Evolutionary conservation across 2,797 vertebrate genomes (phyloP).

Genomic region (Tympanoctomys barrerae): DNA sequence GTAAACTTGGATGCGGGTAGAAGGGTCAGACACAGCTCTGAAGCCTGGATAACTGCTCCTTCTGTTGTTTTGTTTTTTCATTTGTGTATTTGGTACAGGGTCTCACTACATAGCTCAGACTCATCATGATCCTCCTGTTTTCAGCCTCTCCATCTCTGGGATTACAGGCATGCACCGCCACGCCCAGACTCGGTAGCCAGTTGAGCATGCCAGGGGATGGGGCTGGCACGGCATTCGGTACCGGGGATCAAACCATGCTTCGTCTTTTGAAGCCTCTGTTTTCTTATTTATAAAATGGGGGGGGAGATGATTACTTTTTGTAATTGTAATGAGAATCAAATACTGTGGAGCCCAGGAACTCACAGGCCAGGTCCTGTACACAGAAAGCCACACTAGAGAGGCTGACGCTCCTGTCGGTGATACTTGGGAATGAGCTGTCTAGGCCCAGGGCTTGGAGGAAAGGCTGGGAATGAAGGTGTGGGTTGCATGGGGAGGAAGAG

Average conservation of each 20-base stretch:
- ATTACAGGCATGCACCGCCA: too few species aligned
- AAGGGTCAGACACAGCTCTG: neutral
- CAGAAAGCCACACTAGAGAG: rapidly evolving
- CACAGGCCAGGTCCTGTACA: rapidly evolving
- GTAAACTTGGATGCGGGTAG: neutral
- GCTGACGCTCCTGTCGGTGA: rapidly evolving
- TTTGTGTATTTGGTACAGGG: too few species aligned
- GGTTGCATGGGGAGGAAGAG: neutral
- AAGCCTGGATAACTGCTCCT: neutral
- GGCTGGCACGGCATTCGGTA: too few species aligned
- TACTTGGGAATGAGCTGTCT: neutral
- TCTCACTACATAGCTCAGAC: too few species aligned
- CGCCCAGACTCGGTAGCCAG: too few species aligned
- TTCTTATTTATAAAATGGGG: conserved; percentile 8
- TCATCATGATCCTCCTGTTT: too few species aligned
- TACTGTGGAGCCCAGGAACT: rapidly evolving
- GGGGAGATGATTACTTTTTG: neutral
- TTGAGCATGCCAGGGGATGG: too few species aligned
- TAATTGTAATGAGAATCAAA: neutral
- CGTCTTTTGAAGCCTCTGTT: conserved; percentile 3
- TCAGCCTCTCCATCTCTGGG: too few species aligned
- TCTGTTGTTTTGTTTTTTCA: too few species aligned
- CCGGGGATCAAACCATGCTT: neutral
- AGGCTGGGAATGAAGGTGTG: neutral
- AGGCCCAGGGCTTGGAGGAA: neutral